These are phyloP conservation scores for Diaprepes abbreviatus DNA, from an alignment of 2,888 invertebrate species.

Conservation along the genomic window DNA sequence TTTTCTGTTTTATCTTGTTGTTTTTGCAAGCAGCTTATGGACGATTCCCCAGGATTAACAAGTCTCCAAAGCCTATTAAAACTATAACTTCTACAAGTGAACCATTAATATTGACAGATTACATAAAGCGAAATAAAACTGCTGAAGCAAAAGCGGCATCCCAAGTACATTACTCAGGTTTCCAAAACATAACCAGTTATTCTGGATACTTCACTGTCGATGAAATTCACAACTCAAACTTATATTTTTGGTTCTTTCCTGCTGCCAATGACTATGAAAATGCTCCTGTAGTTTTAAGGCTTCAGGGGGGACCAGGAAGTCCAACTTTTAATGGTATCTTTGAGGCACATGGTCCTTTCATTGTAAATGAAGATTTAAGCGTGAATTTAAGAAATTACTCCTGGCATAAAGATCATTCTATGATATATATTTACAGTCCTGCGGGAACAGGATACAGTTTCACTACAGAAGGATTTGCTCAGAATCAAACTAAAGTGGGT, in stretches of 20 bases:
- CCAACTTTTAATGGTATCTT: conserved; percentile 27
- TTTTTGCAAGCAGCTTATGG: background rate
- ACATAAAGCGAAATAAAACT: conserved; percentile 77
- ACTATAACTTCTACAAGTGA: conserved; percentile 62
- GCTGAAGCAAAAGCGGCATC: conserved; percentile 72
- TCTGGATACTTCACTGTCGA: no score
- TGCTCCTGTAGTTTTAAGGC: conserved; percentile 83
- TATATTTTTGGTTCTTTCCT: no score
- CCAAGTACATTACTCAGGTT: conserved; percentile 71
- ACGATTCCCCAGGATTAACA: background rate
- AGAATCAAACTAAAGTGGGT: no score
- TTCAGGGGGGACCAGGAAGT: conserved; percentile 84
- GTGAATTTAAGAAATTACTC: no score
- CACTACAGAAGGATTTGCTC: no score
- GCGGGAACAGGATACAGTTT: no score
- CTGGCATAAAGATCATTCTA: no score
- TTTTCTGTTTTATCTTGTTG: background rate
- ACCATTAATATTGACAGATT: conserved; percentile 79
- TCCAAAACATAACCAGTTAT: conserved; percentile 74
- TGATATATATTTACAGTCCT: no score
- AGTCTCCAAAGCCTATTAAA: conserved; percentile 31
- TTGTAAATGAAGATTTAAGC: no score
- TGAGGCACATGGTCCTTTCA: conserved; percentile 76
- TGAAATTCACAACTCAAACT: no score
- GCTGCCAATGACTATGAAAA: conserved; percentile 69